phyloP scores from a whole-genome alignment of 2,888 invertebrate species.

The Pterostichus madidus region DNA sequence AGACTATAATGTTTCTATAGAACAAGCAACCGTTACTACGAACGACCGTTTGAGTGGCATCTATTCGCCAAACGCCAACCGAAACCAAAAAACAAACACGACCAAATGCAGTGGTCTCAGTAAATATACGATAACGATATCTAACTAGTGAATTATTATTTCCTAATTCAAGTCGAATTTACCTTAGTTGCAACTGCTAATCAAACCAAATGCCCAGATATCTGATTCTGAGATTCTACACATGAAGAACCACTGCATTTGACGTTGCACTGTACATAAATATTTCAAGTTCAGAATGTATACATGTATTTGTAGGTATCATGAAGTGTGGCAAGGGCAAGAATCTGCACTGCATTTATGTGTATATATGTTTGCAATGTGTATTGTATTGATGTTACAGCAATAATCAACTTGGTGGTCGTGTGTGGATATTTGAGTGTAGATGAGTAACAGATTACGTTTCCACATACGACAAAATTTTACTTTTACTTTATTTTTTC shows the following conservation, averaged over 20 bases:
- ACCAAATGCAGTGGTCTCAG: slow-evolving; percentile 46
- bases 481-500: background rate
- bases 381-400: slow-evolving; percentile 32
- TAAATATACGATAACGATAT: slow-evolving; percentile 3
- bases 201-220: slow-evolving; percentile 28
- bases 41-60: slow-evolving; percentile 42
- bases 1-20: slow-evolving; percentile 33
- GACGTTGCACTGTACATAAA: slow-evolving; percentile 51
- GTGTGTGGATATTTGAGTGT: slow-evolving; percentile 26
- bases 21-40: slow-evolving; percentile 48
- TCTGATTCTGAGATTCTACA: slow-evolving; percentile 31
- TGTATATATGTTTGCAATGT: slow-evolving; percentile 32
- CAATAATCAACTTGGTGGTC: slow-evolving; percentile 14
- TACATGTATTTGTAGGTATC: slow-evolving; percentile 34
- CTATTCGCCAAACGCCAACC: slow-evolving; percentile 24
- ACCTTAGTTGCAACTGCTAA: slow-evolving; percentile 44
- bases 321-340: slow-evolving; percentile 38
- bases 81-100: slow-evolving; percentile 30
- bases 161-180: slow-evolving; percentile 36
- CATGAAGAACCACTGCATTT: slow-evolving; percentile 43
- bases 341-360: background rate
- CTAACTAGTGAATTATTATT: slow-evolving; percentile 41
- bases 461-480: slow-evolving; percentile 23
- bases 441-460: slow-evolving; percentile 31
- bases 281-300: slow-evolving; percentile 40